Percentiles rank a stretch among this genome's conserved stretches.
phyloP scores from a whole-genome alignment of 1,140 invertebrate genomes.

The Drosophila insularis region DNA sequence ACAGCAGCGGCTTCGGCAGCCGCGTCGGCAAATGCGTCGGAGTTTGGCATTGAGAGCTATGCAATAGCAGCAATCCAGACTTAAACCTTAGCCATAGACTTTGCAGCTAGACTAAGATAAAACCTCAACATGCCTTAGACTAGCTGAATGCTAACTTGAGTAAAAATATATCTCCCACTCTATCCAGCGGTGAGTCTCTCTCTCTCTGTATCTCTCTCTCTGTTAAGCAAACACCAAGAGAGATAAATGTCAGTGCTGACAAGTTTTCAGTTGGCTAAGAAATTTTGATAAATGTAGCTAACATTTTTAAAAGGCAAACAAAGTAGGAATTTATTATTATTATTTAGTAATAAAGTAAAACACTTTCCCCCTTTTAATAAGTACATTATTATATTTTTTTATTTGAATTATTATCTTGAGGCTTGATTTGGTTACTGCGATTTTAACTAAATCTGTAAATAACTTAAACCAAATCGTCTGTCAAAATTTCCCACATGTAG shows the following conservation, averaged over 20 bases:
- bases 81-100: constrained; percentile 25
- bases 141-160: constrained; percentile 31
- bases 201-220: background rate
- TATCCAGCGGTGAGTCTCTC: background rate
- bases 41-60: constrained; percentile 65
- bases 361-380: too few species aligned
- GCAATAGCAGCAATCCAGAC: constrained; percentile 13
- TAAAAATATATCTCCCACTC: background rate
- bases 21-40: constrained; percentile 60
- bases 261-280: background rate
- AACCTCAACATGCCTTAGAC: constrained; percentile 31
- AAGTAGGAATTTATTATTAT: too few species aligned
- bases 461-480: too few species aligned
- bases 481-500: too few species aligned
- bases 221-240: background rate
- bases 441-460: too few species aligned
- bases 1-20: constrained; percentile 34
- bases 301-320: background rate
- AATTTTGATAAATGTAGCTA: background rate
- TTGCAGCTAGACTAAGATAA: constrained; percentile 33
- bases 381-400: too few species aligned
- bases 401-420: too few species aligned
- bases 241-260: constrained; percentile 27
- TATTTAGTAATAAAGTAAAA: too few species aligned
- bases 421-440: too few species aligned